These are phyloP conservation scores for Sebastolobus alascanus DNA, from an alignment of 2,797 vertebrate species.

Conservation along the genomic window DNA sequence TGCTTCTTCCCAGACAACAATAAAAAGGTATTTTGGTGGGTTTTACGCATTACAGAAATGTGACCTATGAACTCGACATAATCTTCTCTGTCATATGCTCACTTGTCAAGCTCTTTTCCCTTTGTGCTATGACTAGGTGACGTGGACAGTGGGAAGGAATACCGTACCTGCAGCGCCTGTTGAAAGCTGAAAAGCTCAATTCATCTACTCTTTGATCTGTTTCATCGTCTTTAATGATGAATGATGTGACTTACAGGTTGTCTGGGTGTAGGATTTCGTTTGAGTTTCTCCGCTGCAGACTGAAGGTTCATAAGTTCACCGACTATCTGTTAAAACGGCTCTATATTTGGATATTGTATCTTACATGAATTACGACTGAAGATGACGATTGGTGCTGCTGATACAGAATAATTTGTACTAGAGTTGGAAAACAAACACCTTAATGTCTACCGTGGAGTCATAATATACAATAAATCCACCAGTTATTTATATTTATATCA, in stretches of 20 bases:
- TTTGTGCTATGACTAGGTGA: conserved; percentile 51
- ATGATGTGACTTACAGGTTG: conserved; percentile 53
- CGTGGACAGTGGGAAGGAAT: conserved; percentile 42
- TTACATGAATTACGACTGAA: conserved; percentile 9
- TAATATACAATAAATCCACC: background rate
- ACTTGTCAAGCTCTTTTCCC: conserved; percentile 62
- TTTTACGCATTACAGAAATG: conserved; percentile 74
- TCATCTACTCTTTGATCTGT: conserved; percentile 61
- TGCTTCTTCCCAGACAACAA: conserved; percentile 61
- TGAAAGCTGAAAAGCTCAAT: conserved; percentile 55
- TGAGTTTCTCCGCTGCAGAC: conserved; percentile 16
- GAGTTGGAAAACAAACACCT: conserved; percentile 16
- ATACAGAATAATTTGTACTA: conserved; percentile 8
- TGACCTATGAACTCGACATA: conserved; percentile 77
- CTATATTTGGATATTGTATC: conserved; percentile 6
- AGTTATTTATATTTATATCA: background rate
- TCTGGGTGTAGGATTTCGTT: conserved; percentile 52
- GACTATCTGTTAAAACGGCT: conserved; percentile 17
- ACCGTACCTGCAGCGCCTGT: conserved; percentile 49
- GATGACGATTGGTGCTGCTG: background rate
- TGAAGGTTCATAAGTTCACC: conserved; percentile 41
- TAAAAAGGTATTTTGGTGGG: conserved; percentile 72
- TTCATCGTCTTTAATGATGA: conserved; percentile 55
- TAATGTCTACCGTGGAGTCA: conserved; percentile 58
- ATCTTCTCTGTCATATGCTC: conserved; percentile 72